A percentile compares a stretch with the other conserved stretches of the same genome.
Evolutionary conservation across 2,113 vertebrate genomes (phyloP).

Genomic region (Centrocercus urophasianus): DNA sequence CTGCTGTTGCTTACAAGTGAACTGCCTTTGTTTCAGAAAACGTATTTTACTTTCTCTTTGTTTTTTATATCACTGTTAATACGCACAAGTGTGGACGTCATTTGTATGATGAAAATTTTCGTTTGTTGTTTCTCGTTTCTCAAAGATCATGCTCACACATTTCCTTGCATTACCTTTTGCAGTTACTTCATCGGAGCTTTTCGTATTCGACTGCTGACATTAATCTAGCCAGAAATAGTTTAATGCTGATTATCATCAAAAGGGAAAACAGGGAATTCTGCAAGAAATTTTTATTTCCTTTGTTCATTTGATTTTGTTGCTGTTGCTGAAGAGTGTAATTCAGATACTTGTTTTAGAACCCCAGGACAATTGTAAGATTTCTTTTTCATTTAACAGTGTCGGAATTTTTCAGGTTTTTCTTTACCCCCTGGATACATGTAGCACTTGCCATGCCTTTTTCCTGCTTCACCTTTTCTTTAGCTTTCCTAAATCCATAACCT

Average conservation of each 20-base stretch:
- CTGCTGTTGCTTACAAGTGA: background rate
- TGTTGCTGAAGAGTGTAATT: conserved; percentile 29
- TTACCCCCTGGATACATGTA: background rate
- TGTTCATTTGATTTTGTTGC: background rate
- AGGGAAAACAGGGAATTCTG: background rate
- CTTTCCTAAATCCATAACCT: background rate
- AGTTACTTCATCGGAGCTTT: background rate
- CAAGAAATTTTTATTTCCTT: background rate
- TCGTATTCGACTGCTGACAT: background rate
- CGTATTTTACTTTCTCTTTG: background rate
- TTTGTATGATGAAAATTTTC: background rate
- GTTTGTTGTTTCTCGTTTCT: background rate
- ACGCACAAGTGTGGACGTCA: background rate
- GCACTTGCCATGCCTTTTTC: background rate
- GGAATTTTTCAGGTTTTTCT: conserved; percentile 16
- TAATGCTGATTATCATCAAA: background rate
- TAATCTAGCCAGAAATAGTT: conserved; percentile 2
- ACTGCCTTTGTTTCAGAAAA: background rate
- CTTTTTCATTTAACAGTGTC: background rate
- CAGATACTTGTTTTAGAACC: background rate
- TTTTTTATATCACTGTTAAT: background rate
- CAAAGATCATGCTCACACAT: background rate
- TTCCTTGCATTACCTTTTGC: background rate
- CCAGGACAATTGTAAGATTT: background rate
- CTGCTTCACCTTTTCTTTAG: background rate